Evolutionary conservation across 2,888 invertebrate species (phyloP).

Genomic region (Craniophora ligustri): DNA sequence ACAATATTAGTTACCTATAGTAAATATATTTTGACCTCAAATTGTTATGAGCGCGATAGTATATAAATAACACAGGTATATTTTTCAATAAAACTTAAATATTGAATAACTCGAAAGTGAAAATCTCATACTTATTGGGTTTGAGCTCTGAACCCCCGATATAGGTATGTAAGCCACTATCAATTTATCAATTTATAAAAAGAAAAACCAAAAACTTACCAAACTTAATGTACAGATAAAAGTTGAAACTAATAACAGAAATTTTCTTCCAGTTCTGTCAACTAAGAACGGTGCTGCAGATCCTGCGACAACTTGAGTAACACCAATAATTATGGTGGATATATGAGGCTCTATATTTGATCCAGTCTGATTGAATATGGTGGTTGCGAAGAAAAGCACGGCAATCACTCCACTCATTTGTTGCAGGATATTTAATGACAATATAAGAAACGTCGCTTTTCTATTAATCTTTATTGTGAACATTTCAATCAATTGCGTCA

Average conservation of each 20-base stretch:
- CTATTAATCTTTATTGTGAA: slow-evolving; percentile 61
- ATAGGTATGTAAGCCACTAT: too few relatives aligned
- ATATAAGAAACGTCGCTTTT: slow-evolving; percentile 62
- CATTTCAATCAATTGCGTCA: slow-evolving; percentile 58
- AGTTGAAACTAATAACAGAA: slow-evolving; percentile 63
- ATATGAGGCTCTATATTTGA: slow-evolving; percentile 62
- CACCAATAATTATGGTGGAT: slow-evolving; percentile 67
- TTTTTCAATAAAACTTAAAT: too few relatives aligned
- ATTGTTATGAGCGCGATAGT: too few relatives aligned
- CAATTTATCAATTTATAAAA: too few relatives aligned
- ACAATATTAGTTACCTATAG: too few relatives aligned
- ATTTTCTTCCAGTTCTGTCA: slow-evolving; percentile 65
- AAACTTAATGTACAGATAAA: slow-evolving; percentile 62
- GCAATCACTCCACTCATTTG: slow-evolving; percentile 65
- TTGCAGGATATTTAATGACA: slow-evolving; percentile 59
- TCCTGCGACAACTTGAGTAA: slow-evolving; percentile 62
- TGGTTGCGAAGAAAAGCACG: slow-evolving; percentile 62
- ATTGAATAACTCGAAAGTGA: too few relatives aligned
- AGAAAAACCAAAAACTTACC: slow-evolving; percentile 61
- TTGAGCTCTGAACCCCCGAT: too few relatives aligned
- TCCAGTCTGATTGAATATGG: slow-evolving; percentile 65
- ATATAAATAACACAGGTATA: too few relatives aligned
- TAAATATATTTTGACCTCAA: too few relatives aligned
- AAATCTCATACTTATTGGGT: too few relatives aligned
- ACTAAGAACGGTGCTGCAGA: slow-evolving; percentile 64